A percentile compares a stretch with the other conserved stretches of the same genome.
Evolutionary conservation across 2,113 vertebrate genomes (phyloP).

Genomic region (Pseudorasbora parva): DNA sequence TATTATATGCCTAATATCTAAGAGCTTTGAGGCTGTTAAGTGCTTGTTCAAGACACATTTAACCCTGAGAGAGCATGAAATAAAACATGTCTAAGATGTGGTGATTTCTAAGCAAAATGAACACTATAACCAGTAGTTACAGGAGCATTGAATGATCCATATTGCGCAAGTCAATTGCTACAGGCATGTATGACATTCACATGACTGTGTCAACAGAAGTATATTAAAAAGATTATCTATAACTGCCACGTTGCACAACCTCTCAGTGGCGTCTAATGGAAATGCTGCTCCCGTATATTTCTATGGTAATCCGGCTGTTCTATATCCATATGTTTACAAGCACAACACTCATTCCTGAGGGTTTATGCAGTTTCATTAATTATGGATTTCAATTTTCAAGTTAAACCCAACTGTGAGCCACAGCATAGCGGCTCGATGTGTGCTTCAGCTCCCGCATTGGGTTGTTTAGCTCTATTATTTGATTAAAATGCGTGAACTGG

Average conservation of each 20-base stretch:
- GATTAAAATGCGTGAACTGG: neutral
- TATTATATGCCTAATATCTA: slow-evolving; percentile 11
- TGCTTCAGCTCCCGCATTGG: neutral
- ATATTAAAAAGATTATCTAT: slow-evolving; percentile 31
- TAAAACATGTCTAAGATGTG: neutral
- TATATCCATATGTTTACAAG: slow-evolving; percentile 30
- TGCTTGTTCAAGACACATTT: slow-evolving; percentile 35
- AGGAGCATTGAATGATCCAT: neutral
- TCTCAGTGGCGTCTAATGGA: neutral
- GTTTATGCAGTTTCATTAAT: slow-evolving; percentile 31
- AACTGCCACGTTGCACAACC: slow-evolving; percentile 5
- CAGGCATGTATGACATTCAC: neutral
- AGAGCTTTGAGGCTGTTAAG: slow-evolving; percentile 20
- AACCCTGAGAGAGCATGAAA: neutral
- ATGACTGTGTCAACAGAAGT: slow-evolving; percentile 12
- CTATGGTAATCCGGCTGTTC: slow-evolving; percentile 14
- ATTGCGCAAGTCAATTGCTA: neutral
- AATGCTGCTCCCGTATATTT: slow-evolving; percentile 11
- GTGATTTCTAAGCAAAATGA: slow-evolving; percentile 1
- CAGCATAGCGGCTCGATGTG: neutral
- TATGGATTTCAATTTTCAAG: slow-evolving; percentile 27
- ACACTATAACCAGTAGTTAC: neutral
- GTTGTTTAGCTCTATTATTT: neutral
- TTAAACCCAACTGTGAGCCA: neutral
- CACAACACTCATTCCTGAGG: slow-evolving; percentile 13